Percentiles rank a stretch among this genome's conserved stretches.
Evolutionary conservation across 2,888 invertebrate genomes (phyloP).

Genomic region (Drosophila fulvimacula): DNA sequence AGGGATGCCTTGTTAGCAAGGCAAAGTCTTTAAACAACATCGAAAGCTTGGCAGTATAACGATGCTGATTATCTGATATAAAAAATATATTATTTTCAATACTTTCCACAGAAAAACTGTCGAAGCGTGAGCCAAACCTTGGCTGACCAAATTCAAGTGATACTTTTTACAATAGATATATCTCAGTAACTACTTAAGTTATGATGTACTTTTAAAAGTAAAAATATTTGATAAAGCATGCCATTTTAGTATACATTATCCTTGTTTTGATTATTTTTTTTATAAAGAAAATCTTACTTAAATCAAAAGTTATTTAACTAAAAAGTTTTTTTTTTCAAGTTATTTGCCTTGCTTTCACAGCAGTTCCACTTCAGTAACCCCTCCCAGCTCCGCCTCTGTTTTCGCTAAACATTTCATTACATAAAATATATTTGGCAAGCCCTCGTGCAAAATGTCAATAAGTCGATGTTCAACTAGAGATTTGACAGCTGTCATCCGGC

Average conservation of each 20-base stretch:
- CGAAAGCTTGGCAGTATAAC: background rate
- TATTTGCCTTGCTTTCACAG: no score
- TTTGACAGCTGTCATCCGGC: conserved; percentile 47
- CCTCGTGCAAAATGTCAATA: conserved; percentile 36
- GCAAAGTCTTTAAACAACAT: background rate
- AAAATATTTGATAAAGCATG: background rate
- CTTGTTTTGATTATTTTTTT: no score
- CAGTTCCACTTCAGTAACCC: background rate
- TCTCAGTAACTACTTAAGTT: background rate
- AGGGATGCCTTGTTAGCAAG: background rate
- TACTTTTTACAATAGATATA: background rate
- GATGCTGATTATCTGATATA: background rate
- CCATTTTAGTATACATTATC: background rate
- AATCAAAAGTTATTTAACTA: background rate
- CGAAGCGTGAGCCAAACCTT: background rate
- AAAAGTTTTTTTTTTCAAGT: no score
- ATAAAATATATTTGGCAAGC: conserved; percentile 8
- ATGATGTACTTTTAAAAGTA: background rate
- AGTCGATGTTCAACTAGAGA: conserved; percentile 42
- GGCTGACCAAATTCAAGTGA: background rate
- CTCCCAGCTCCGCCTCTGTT: background rate
- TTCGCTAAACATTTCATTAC: conserved; percentile 21
- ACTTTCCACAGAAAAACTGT: no score
- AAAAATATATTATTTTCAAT: background rate
- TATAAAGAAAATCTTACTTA: no score